Evolutionary conservation across 2,888 invertebrate species (phyloP), one percentile per base, ranked within the genome.

Genomic region (Empis stercorea): DNA sequence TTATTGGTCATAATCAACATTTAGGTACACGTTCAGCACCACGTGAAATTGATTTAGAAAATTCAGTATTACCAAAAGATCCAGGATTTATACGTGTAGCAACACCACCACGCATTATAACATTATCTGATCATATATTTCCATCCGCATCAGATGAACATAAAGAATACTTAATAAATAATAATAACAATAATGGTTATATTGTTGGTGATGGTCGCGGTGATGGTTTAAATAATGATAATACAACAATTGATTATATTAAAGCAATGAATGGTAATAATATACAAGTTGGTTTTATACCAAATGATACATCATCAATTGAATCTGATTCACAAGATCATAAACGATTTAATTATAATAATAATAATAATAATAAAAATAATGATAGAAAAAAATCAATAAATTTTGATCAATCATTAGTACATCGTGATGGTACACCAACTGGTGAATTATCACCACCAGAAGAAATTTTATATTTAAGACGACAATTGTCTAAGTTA

Each of bases 21-120:
- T 47, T 69, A 47, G 69, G 68, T 49, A 84, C 87, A 20, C 81
- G 83, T 66, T 87, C 88, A 39, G 80, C 88, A n/a, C 89, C 89
- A 3, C 75, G 87, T 55, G 92, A 92, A 73, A 85, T 91, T 49
- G 79, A 81, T 54, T 71, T 87, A 61, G 92, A 92, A 62, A 87
- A 88, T 73, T 81, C 87, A 13, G 79, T 87, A 52, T 69, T 87
- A 62, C 75, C 78, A 38, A 78, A 79, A 50, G 82, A 84, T 56
- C 78, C 81, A 32, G 78, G 80, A 15, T 79, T 82, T 70, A 76
- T 88, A 44, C 78, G 88, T 52, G 87, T 93, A 43, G 79, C 86
- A 70, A 93, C 93, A 16, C 94, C 94, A 5, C 94, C 94, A 11
- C 76, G 89, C 57, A 81, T 84, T 16, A 80, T 94, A 46, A 93